Conservation (phyloP, 2,888 invertebrate genomes). For the Bellardia pandia region DNA sequence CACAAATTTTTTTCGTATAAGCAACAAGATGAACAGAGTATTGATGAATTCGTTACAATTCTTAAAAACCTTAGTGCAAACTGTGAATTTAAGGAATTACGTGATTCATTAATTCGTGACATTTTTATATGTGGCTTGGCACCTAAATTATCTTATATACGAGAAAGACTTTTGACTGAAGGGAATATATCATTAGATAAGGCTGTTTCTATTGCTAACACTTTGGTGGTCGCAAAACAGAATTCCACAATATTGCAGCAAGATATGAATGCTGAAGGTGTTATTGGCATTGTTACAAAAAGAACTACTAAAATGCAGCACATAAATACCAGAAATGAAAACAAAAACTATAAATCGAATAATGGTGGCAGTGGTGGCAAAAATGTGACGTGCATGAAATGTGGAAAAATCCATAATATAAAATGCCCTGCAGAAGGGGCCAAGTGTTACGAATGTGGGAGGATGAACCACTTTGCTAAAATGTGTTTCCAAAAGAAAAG, state of each 20-base stretch:
- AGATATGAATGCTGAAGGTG: not conserved
- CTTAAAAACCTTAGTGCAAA: slow-evolving; percentile 65
- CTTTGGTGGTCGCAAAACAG: slow-evolving; percentile 14
- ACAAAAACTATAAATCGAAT: not conserved
- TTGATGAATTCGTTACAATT: slow-evolving; percentile 36
- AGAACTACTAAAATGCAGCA: not conserved
- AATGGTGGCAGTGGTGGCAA: not conserved
- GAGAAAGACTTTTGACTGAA: slow-evolving; percentile 34
- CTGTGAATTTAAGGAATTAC: slow-evolving; percentile 67
- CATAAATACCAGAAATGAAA: not conserved
- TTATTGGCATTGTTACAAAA: not conserved
- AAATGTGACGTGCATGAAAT: not conserved
- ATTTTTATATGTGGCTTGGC: slow-evolving; percentile 23
- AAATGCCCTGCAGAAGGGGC: slow-evolving; percentile 2
- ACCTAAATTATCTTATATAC: slow-evolving; percentile 16
- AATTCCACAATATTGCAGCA: slow-evolving; percentile 7
- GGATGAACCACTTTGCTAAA: slow-evolving; percentile 11
- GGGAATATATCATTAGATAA: slow-evolving; percentile 5
- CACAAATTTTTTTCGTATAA: slow-evolving; percentile 41
- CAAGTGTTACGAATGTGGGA: slow-evolving; percentile 9
- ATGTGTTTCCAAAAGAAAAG: slow-evolving; percentile 7
- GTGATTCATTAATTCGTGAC: slow-evolving; percentile 31
- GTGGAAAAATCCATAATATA: slow-evolving; percentile 12
- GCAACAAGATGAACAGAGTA: slow-evolving; percentile 31
- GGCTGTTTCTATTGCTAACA: slow-evolving; percentile 15